These are phyloP conservation scores for Charanyca ferruginea DNA, from an alignment of 2,888 invertebrate species.

Conservation along the genomic window DNA sequence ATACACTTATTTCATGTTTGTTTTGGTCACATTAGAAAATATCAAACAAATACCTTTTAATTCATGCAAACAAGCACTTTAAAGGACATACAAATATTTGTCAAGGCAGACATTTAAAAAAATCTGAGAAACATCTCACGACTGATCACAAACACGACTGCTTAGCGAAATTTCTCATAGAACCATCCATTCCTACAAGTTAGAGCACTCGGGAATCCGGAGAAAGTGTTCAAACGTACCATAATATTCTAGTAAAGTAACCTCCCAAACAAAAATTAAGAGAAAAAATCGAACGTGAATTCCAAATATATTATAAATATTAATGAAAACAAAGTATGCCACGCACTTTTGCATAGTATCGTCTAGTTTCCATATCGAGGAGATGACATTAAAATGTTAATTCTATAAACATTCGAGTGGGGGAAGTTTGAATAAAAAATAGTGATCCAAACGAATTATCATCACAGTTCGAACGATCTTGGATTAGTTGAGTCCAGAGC, in stretches of 20 bases:
- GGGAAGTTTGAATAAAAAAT: slow-evolving; percentile 87
- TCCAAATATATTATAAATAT: slow-evolving; percentile 82
- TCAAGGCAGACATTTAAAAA: not conserved
- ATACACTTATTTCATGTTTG: not conserved
- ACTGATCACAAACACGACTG: slow-evolving; percentile 28
- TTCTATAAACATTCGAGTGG: slow-evolving; percentile 80
- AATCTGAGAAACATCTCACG: slow-evolving; percentile 32
- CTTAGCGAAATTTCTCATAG: slow-evolving; percentile 47
- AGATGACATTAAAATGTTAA: slow-evolving; percentile 86
- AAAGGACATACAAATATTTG: not conserved
- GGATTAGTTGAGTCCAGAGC: slow-evolving; percentile 70
- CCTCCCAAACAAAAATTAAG: slow-evolving; percentile 72
- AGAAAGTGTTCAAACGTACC: slow-evolving; percentile 60
- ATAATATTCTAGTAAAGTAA: slow-evolving; percentile 53
- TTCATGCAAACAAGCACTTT: not conserved
- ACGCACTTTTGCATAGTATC: slow-evolving; percentile 84
- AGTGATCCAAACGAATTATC: slow-evolving; percentile 83
- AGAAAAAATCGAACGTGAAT: slow-evolving; percentile 72
- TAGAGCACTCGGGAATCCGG: slow-evolving; percentile 46
- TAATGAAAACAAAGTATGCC: slow-evolving; percentile 84
- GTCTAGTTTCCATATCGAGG: slow-evolving; percentile 78
- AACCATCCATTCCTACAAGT: slow-evolving; percentile 47
- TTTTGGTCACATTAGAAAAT: not conserved
- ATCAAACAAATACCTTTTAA: not conserved
- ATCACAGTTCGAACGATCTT: slow-evolving; percentile 85